Percentiles rank a stretch among this genome's conserved stretches.
Evolutionary conservation across 2,113 vertebrate species (phyloP).

Genomic region (Mesocricetus auratus): DNA sequence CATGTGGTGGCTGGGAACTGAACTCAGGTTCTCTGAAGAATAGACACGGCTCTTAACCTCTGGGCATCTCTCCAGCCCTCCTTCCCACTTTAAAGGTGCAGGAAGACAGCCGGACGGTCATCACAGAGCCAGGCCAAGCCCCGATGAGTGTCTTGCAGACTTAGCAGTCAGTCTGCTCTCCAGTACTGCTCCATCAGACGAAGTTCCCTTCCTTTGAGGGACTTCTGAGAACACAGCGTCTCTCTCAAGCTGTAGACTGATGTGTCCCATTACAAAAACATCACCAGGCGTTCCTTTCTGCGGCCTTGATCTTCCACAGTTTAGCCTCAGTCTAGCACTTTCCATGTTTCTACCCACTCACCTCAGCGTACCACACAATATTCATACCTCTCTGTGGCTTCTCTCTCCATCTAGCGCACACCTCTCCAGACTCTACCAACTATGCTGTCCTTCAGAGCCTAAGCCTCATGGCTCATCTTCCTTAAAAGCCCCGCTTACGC

Average conservation of each 20-base stretch:
- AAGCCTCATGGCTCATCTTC: background rate
- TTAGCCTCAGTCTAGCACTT: background rate
- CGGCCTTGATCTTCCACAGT: background rate
- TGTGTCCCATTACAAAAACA: background rate
- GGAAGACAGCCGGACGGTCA: background rate
- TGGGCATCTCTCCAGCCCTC: background rate
- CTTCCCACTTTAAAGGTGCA: background rate
- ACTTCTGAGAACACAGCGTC: background rate
- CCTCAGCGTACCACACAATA: background rate
- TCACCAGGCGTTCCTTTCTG: background rate
- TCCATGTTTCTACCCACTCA: background rate
- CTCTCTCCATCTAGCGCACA: background rate
- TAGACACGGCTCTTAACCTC: background rate
- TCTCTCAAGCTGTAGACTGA: background rate
- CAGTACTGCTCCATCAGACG: background rate
- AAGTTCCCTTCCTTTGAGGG: slow-evolving; percentile 31
- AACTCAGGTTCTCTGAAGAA: background rate
- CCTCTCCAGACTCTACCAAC: background rate
- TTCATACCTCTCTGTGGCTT: background rate
- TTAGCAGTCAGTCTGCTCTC: background rate
- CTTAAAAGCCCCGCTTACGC: background rate
- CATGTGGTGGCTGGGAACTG: background rate
- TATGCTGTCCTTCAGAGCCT: background rate
- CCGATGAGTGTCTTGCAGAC: background rate
- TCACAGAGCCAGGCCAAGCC: background rate